These are phyloP conservation scores for Lepus timidus DNA, from an alignment of 2,113 vertebrate species.

Conservation along the genomic window DNA sequence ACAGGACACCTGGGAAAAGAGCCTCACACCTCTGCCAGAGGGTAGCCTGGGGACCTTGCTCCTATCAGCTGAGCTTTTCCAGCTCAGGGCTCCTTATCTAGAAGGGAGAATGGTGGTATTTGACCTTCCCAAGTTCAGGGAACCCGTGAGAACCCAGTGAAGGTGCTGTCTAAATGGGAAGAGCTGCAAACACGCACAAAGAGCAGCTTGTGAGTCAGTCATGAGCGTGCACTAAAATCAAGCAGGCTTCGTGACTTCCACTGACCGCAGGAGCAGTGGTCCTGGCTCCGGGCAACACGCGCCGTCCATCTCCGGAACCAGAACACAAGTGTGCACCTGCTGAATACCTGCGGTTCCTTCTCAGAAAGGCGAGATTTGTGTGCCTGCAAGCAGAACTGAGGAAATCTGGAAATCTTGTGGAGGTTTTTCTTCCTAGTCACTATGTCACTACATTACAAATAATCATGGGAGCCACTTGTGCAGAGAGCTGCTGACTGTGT, in stretches of 20 bases:
- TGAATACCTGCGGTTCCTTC: neutral
- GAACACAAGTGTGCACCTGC: neutral
- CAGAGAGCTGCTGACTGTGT: neutral
- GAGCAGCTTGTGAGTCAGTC: neutral
- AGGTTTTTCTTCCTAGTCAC: constrained; percentile 29
- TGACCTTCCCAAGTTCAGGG: constrained; percentile 14
- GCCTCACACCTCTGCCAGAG: neutral
- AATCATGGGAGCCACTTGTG: neutral
- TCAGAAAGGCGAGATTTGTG: constrained; percentile 9
- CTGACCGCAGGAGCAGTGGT: neutral
- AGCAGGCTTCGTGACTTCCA: neutral
- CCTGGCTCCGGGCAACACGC: neutral
- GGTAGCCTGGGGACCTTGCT: neutral
- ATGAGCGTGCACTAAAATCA: neutral
- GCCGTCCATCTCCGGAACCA: neutral
- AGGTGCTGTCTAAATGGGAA: neutral
- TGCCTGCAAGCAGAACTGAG: constrained; percentile 27
- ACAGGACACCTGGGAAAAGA: neutral
- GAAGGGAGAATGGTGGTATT: neutral
- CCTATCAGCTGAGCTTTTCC: neutral
- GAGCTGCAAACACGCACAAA: neutral
- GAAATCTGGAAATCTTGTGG: constrained; percentile 37
- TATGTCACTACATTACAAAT: neutral
- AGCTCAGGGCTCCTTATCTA: neutral
- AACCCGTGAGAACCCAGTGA: neutral